Evolutionary conservation across 2,888 invertebrate species (phyloP), one percentile per base, ranked within the genome.

Genomic region (Liodrosophila aerea): DNA sequence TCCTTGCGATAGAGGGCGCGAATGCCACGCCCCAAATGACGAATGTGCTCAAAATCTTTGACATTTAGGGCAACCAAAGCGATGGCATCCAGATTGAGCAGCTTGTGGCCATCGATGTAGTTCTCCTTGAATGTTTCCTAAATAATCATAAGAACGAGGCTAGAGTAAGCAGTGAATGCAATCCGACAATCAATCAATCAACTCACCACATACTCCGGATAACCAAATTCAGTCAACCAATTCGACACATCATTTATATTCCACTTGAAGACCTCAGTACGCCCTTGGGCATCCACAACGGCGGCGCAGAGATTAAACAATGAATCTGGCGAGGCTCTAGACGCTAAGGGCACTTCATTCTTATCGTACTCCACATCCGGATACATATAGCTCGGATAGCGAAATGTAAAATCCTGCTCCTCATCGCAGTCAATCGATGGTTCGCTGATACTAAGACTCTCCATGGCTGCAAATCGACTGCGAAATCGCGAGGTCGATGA

Each of bases 121-220:
- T 91, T 86, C 54, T 91, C 91, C 1, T 88, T 87, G 0, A 90
- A 68, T 0, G 92, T 90, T 56, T 91, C 90, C 71, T 90, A 34
- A n/a, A n/a, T n/a, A n/a, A n/a, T n/a, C 9, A 78, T 2, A 41
- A 34, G 30, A 52, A 39, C 41, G 1, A 31, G 4, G n/a, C 18
- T 13, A 2, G 5, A 9, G 12, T 7, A 7, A 18, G 4, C 16
- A 22, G 2, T 9, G 2, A 29, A 4, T 9, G 0, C 5, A 0
- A 1, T 0, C 0, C 1, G n/a, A 0, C 5, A n/a, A 8, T 9
- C 1, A 41, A n/a, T 7, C 22, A 22, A 1, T 13, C 0, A 11
- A 29, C 64, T 47, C 66, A 92, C 93, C 88, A 84, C 90, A 67
- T 93, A 93, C 46, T 92, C 88, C 0, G 91, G 91, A 8, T 92